Base-by-base conservation (phyloP, 1,140 invertebrate species). In the Drosophila ambigua region DNA sequence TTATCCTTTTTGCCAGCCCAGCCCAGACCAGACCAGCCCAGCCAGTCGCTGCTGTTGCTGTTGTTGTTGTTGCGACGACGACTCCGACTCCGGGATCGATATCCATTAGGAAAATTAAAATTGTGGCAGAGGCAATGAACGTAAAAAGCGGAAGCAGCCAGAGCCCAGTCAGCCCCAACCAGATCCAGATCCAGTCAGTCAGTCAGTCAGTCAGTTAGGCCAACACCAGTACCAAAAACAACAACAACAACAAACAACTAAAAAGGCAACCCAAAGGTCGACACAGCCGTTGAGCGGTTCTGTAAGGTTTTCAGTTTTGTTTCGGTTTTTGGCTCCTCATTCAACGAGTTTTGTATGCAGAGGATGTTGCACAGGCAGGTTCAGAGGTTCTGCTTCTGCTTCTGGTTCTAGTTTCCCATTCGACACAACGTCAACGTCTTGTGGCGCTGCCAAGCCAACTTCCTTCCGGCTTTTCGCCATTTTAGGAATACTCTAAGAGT, bases 61-160 rank as follows among this genome's bases (percentile, higher is more conserved):
- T 44, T 71, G 79, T 49, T 71, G 79, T 49, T 84, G 73, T 46
- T 60, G 15, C 67, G 67, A 52, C 73, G 57, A 61, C 51, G 51
- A 53, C 50, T 51, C 55, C 63, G 66, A 69, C 64, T 69, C 59
- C 75, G 77, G 90, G 85, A 91, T 91, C 90, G 90, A 91, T 91
- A 91, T 91, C 90, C 90, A 91, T 91, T 91, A 91, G 90, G 89
- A 91, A 91, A 91, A 91, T 91, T 91, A 91, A 91, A 91, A 91
- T 90, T 91, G 89, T 79, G 90, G 90, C 90, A 91, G 90, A 91
- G 89, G 90, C 90, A 91, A 91, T 91, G 90, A 91, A 91, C 90
- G 90, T 85, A 87, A 89, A 88, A 91, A 90, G 81, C 84, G 83
- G 81, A 87, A 91, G 72, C 89, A 75, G 83, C 65, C 73, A 80